phyloP scores from a whole-genome alignment of 2,888 invertebrate species.

The Phalera bucephala region DNA sequence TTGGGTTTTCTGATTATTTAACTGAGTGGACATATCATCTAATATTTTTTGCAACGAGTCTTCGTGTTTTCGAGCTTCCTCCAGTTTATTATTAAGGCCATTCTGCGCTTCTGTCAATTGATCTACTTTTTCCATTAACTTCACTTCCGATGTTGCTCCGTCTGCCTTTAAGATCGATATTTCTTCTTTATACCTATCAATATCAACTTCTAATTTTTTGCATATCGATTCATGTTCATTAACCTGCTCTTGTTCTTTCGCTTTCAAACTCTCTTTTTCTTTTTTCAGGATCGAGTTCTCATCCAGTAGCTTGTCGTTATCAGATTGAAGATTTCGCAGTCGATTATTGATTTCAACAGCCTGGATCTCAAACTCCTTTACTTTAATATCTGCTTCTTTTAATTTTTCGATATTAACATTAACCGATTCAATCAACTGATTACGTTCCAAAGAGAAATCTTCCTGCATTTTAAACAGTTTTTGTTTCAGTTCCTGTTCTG shows the following conservation, averaged over 20 bases:
- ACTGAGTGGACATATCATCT: slow-evolving; percentile 68
- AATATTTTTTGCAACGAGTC: slow-evolving; percentile 73
- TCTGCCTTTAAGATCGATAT: slow-evolving; percentile 70
- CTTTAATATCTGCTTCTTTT: slow-evolving; percentile 57
- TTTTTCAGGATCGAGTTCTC: slow-evolving; percentile 70
- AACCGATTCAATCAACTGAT: slow-evolving; percentile 56
- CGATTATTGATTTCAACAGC: slow-evolving; percentile 47
- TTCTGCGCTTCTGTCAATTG: slow-evolving; percentile 75
- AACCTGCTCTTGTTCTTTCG: slow-evolving; percentile 64
- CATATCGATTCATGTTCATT: slow-evolving; percentile 59
- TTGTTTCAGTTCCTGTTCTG: slow-evolving; percentile 76
- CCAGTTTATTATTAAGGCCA: slow-evolving; percentile 72
- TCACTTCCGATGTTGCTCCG: slow-evolving; percentile 68
- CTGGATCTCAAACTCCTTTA: slow-evolving; percentile 58
- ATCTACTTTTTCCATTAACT: slow-evolving; percentile 77
- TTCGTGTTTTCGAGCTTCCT: slow-evolving; percentile 75
- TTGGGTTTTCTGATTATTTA: slow-evolving; percentile 65
- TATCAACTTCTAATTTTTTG: slow-evolving; percentile 67
- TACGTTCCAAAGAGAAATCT: slow-evolving; percentile 65
- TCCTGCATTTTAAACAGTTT: slow-evolving; percentile 70
- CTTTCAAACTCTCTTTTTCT: slow-evolving; percentile 62
- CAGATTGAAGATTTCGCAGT: slow-evolving; percentile 52
- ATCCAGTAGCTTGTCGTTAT: slow-evolving; percentile 64
- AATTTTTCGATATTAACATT: slow-evolving; percentile 64
- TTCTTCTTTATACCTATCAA: slow-evolving; percentile 74